Percentiles rank a stretch among this genome's conserved stretches.
phyloP scores from a whole-genome alignment of 35 echinoderm and acorn worm species.

The Chiridota heheva region DNA sequence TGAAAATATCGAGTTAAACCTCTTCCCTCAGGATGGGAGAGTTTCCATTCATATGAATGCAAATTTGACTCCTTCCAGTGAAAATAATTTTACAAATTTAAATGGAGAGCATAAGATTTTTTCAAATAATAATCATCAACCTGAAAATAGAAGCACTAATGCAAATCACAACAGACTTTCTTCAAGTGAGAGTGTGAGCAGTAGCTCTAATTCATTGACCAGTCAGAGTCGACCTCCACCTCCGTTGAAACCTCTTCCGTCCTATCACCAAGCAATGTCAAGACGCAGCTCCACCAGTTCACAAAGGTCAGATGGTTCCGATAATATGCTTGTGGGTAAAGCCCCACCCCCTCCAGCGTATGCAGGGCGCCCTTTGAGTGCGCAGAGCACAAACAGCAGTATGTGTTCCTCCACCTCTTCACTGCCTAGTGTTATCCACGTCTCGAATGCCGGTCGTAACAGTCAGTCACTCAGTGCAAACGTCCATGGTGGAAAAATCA shows the following conservation, averaged over 20 bases:
- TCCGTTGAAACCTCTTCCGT: slow-evolving; percentile 7
- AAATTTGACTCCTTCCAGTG: no score
- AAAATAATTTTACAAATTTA: no score
- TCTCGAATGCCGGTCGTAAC: slow-evolving; percentile 26
- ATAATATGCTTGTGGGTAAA: no score
- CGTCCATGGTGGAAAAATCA: not conserved
- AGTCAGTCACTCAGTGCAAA: not conserved
- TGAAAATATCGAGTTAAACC: no score
- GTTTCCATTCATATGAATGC: no score
- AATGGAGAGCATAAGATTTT: no score
- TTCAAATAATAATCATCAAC: no score
- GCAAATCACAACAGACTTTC: slow-evolving; percentile 8
- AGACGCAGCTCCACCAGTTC: not conserved
- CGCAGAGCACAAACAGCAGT: slow-evolving; percentile 79
- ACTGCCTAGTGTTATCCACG: slow-evolving; percentile 84
- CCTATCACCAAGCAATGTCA: slow-evolving; percentile 30
- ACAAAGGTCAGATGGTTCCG: not conserved
- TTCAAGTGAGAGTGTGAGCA: slow-evolving; percentile 5
- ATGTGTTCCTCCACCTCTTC: slow-evolving; percentile 88
- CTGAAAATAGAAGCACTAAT: no score
- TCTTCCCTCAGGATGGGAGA: no score
- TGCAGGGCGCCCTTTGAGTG: slow-evolving; percentile 53
- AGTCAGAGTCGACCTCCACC: not conserved
- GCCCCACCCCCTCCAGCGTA: not conserved
- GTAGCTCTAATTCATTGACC: not conserved